phyloP scores from a whole-genome alignment of 1,140 invertebrate genomes.

The Anagrus nilaparvatae region DNA sequence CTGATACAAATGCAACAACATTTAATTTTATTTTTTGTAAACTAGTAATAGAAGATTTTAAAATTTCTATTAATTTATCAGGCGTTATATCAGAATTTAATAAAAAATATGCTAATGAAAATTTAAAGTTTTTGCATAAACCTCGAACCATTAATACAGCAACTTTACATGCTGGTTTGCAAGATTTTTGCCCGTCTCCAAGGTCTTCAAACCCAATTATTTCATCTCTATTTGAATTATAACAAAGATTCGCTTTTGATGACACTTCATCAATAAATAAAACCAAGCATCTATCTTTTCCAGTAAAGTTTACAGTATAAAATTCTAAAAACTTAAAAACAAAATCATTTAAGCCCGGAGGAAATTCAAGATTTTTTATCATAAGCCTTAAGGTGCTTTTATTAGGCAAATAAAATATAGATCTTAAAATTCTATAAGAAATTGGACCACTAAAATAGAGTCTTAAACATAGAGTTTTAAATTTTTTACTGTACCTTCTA shows the following conservation, averaged over 20 bases:
- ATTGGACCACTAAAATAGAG: background rate
- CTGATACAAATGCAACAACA: background rate
- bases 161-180: background rate
- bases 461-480: background rate
- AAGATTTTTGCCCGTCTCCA: background rate
- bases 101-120: background rate
- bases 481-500: background rate
- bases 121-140: background rate
- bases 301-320: background rate
- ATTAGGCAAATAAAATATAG: background rate
- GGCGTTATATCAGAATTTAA: background rate
- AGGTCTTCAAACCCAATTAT: background rate
- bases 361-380: background rate
- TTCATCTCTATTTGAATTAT: background rate
- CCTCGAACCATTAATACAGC: background rate
- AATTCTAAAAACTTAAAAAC: background rate
- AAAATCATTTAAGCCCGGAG: background rate
- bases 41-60: background rate
- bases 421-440: background rate
- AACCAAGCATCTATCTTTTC: background rate
- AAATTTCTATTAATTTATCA: background rate
- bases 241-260: background rate
- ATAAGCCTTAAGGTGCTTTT: background rate
- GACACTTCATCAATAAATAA: background rate
- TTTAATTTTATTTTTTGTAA: background rate